phyloP scores from a whole-genome alignment of 2,888 invertebrate genomes.

The Choreutis nemorana region DNA sequence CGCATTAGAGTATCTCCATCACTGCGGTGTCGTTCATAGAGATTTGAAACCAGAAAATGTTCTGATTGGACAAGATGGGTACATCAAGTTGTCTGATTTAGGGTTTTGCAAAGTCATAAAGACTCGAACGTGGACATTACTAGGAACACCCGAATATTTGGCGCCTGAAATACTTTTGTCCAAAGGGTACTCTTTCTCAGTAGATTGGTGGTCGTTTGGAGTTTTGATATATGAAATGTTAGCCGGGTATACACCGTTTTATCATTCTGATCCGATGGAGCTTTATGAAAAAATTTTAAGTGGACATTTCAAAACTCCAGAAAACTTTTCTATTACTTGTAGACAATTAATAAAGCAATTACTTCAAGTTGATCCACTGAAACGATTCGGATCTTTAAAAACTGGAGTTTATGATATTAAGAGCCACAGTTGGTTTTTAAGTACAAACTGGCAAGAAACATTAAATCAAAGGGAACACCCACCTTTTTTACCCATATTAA shows the following conservation, averaged over 20 bases:
- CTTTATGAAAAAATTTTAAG: slow-evolving; percentile 94
- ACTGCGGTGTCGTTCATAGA: slow-evolving; percentile 83
- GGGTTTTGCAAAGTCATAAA: slow-evolving; percentile 87
- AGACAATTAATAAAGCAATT: slow-evolving; percentile 82
- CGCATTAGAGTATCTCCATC: slow-evolving; percentile 89
- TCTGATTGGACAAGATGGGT: slow-evolving; percentile 76
- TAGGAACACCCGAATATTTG: slow-evolving; percentile 96
- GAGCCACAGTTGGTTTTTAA: slow-evolving; percentile 85
- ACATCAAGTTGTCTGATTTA: slow-evolving; percentile 86
- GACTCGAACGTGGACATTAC: slow-evolving; percentile 86
- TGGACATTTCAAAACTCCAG: slow-evolving; percentile 83
- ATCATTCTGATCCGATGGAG: slow-evolving; percentile 83
- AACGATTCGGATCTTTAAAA: slow-evolving; percentile 85
- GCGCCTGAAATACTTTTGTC: slow-evolving; percentile 91
- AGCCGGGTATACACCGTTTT: slow-evolving; percentile 92
- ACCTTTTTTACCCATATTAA: slow-evolving; percentile 65
- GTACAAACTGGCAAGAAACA: slow-evolving; percentile 81
- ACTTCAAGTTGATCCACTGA: slow-evolving; percentile 64
- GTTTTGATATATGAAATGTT: slow-evolving; percentile 88
- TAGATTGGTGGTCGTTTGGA: slow-evolving; percentile 96
- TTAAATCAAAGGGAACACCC: slow-evolving; percentile 75
- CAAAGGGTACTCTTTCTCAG: slow-evolving; percentile 88
- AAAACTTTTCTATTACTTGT: slow-evolving; percentile 77
- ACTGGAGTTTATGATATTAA: slow-evolving; percentile 91
- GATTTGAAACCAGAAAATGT: slow-evolving; percentile 93